A percentile compares a stretch with the other conserved stretches of the same genome.
Conservation (phyloP, 2,113 vertebrate genomes). For the Podiceps cristatus region DNA sequence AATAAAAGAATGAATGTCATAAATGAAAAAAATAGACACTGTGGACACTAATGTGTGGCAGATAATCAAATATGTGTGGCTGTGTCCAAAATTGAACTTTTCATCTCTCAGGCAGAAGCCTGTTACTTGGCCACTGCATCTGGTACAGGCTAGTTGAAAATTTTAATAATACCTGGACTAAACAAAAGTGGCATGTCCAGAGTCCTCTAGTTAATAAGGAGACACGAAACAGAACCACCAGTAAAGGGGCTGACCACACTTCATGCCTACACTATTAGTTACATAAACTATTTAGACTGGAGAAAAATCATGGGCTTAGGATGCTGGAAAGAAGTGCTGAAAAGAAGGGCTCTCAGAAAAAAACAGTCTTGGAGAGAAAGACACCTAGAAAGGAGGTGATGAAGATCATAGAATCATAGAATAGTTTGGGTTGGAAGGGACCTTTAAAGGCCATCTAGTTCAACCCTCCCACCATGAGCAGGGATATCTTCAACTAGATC, state of each 20-base stretch:
- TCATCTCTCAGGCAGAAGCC: neutral
- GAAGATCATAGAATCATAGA: neutral
- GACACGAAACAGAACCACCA: neutral
- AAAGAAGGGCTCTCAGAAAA: neutral
- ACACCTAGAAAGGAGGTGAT: neutral
- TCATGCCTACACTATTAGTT: neutral
- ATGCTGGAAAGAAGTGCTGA: neutral
- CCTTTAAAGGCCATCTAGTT: no score
- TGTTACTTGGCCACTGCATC: neutral
- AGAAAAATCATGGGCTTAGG: neutral
- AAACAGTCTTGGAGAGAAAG: neutral
- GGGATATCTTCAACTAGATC: no score
- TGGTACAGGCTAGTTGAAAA: neutral
- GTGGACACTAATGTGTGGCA: neutral
- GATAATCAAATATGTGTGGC: neutral
- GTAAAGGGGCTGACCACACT: neutral
- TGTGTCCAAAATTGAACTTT: neutral
- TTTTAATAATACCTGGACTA: neutral
- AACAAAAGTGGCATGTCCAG: fast-evolving
- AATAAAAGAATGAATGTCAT: neutral
- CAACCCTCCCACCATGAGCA: no score
- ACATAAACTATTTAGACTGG: neutral
- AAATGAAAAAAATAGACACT: neutral
- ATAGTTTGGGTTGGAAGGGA: no score
- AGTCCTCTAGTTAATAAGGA: neutral